Conservation (phyloP, 1,140 invertebrate species). For the Tetramorium alpestre region DNA sequence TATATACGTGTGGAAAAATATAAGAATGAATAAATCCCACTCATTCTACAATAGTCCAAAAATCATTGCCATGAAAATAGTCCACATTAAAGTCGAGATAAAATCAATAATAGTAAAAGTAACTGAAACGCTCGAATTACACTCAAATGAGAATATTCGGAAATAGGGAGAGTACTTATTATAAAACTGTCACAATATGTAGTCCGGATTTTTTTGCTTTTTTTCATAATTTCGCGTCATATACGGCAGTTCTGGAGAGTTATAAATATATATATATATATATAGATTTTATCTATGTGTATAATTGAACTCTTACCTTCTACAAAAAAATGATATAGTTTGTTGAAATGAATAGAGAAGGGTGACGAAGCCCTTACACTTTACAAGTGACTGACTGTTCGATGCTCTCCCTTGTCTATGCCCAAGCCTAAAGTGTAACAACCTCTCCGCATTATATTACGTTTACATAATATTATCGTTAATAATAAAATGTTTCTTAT, state of each 20-base stretch:
- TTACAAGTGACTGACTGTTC: conserved; percentile 41
- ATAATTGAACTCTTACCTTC: conserved; percentile 52
- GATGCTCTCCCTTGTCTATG: conserved; percentile 76
- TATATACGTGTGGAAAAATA: not conserved
- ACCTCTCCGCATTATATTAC: conserved; percentile 80
- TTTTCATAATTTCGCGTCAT: conserved; percentile 61
- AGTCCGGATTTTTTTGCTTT: conserved; percentile 7
- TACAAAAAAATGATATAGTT: conserved; percentile 51
- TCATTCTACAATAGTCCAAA: conserved; percentile 63
- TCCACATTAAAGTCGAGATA: conserved; percentile 67
- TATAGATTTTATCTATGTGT: conserved; percentile 24
- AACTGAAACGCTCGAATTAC: conserved; percentile 63
- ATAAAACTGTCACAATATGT: conserved; percentile 29
- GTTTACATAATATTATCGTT: conserved; percentile 83
- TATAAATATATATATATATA: not conserved
- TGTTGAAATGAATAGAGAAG: conserved; percentile 56
- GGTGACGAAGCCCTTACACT: conserved; percentile 46
- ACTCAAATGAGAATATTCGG: conserved; percentile 65
- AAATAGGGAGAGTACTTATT: conserved; percentile 68
- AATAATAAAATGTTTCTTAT: conserved; percentile 85
- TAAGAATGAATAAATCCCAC: conserved; percentile 47
- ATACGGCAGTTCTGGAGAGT: conserved; percentile 31
- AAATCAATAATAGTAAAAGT: conserved; percentile 66
- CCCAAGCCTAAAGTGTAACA: conserved; percentile 82
- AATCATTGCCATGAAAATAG: conserved; percentile 65